These are phyloP conservation scores for Plebejus argus DNA, from an alignment of 2,888 invertebrate species.

Conservation along the genomic window DNA sequence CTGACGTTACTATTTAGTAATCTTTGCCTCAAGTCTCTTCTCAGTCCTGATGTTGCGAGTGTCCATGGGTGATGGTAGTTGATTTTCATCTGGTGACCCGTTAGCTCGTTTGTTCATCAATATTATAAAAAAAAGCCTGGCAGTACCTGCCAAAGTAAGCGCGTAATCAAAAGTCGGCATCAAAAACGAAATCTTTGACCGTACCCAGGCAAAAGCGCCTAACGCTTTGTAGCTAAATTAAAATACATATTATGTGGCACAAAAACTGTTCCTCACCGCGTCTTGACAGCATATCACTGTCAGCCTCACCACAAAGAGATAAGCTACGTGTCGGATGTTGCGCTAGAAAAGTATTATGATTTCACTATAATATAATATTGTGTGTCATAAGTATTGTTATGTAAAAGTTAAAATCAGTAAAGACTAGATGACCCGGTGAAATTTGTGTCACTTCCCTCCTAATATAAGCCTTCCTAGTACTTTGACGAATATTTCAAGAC, in stretches of 20 bases:
- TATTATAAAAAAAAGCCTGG: not conserved
- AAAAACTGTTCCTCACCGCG: not conserved
- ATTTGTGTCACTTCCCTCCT: no score
- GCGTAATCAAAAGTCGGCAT: not conserved
- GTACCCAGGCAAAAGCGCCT: not conserved
- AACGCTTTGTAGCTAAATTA: not conserved
- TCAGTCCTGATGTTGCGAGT: no score
- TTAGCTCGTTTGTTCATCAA: not conserved
- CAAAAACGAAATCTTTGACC: not conserved
- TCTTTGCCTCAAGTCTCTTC: no score
- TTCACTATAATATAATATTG: not conserved
- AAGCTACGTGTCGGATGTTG: slow-evolving; percentile 8
- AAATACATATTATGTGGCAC: not conserved
- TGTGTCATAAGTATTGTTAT: not conserved
- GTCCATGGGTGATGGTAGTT: no score
- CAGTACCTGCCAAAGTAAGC: not conserved
- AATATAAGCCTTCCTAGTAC: no score
- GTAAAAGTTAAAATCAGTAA: no score
- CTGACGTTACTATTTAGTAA: no score
- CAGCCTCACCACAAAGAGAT: not conserved
- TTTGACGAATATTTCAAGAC: no score
- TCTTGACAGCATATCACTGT: slow-evolving; percentile 9
- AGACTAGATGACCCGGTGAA: no score
- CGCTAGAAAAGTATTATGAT: not conserved
- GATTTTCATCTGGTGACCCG: not conserved